Evolutionary conservation across 2,113 vertebrate genomes (phyloP).

Genomic region (Galeopterus variegatus): DNA sequence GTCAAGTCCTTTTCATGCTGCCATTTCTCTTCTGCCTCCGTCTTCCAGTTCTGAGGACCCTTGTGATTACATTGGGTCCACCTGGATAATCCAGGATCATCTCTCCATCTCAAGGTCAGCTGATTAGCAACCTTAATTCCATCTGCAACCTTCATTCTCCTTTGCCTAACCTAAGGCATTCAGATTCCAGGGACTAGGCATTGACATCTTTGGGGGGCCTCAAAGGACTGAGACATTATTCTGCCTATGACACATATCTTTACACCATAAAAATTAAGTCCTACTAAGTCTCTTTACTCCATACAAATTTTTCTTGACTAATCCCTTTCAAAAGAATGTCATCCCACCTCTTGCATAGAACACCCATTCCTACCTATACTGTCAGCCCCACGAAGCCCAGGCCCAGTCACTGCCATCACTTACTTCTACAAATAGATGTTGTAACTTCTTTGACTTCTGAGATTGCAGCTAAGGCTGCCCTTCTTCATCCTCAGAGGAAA

Average conservation of each 20-base stretch:
- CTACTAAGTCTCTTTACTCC: neutral
- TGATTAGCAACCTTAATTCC: neutral
- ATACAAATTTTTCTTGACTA: neutral
- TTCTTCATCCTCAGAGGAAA: neutral
- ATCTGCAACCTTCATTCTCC: neutral
- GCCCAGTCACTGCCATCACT: neutral
- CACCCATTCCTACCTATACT: neutral
- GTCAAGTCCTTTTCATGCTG: neutral
- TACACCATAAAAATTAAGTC: neutral
- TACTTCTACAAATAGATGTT: neutral
- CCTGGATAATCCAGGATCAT: neutral
- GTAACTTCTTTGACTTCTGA: neutral
- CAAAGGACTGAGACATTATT: neutral
- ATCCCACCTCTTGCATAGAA: no score
- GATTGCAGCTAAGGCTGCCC: neutral
- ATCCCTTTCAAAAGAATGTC: neutral
- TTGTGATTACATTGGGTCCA: neutral
- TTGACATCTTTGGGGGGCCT: neutral
- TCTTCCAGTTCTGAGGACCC: neutral
- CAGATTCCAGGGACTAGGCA: neutral
- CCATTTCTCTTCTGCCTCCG: neutral
- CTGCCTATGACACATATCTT: neutral
- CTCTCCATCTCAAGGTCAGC: neutral
- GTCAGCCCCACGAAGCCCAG: neutral
- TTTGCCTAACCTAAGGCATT: neutral